Evolutionary conservation across 2,888 invertebrate species (phyloP).

Genomic region (Tetanocera ferruginea): DNA sequence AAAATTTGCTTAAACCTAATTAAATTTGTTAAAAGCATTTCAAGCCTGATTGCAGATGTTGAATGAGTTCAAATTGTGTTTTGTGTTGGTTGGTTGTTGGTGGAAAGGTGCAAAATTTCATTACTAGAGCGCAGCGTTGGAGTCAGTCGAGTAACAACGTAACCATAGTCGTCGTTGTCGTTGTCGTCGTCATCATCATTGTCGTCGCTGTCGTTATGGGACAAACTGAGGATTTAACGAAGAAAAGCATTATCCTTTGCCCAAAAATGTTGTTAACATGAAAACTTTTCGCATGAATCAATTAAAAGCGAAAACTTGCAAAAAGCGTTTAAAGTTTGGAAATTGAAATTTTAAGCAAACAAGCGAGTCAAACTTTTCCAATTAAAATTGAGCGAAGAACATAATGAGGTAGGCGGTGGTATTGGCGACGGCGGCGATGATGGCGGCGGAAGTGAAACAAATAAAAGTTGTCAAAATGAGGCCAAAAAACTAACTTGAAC

Average conservation of each 20-base stretch:
- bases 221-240: too few relatives aligned
- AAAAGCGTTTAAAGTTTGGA: conserved; percentile 24
- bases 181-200: not conserved
- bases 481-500: not conserved
- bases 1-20: not conserved
- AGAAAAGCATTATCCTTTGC: too few relatives aligned
- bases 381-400: conserved; percentile 25
- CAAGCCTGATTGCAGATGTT: conserved; percentile 12
- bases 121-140: not conserved
- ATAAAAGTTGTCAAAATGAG: not conserved
- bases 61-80: not conserved
- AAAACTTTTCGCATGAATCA: conserved; percentile 25
- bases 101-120: conserved; percentile 16
- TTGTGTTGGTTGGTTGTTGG: not conserved
- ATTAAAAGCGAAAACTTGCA: conserved; percentile 25
- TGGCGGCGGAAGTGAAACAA: not conserved
- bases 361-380: conserved; percentile 23
- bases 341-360: conserved; percentile 29
- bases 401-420: conserved; percentile 1
- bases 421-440: not conserved
- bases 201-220: not conserved
- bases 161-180: not conserved
- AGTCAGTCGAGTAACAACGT: not conserved
- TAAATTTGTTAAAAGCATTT: conserved; percentile 14
- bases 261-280: conserved; percentile 18